phyloP scores from a whole-genome alignment of 1,140 invertebrate genomes.

The Sinella curviseta region DNA sequence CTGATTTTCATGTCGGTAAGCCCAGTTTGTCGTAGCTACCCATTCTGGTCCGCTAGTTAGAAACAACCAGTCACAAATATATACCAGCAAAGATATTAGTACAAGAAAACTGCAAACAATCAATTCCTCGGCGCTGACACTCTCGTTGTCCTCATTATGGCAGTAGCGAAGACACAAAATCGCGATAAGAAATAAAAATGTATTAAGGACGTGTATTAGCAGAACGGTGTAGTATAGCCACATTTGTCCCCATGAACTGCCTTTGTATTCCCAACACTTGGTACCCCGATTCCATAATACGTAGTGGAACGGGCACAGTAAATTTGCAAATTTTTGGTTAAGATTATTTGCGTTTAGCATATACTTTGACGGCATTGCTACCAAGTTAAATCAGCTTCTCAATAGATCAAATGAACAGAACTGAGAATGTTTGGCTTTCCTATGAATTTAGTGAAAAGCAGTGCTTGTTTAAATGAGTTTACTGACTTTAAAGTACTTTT shows the following conservation, averaged over 20 bases:
- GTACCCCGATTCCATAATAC: background rate
- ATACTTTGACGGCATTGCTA: too few relatives aligned
- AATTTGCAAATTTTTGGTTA: background rate
- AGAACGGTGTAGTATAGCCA: background rate
- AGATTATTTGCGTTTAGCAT: too few relatives aligned
- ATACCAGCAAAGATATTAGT: background rate
- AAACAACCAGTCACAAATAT: background rate
- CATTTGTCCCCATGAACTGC: background rate
- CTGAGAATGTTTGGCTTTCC: too few relatives aligned
- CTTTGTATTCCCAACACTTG: background rate
- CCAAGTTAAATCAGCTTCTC: too few relatives aligned
- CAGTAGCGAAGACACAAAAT: background rate
- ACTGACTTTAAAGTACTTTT: too few relatives aligned
- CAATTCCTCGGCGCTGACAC: background rate
- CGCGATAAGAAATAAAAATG: background rate
- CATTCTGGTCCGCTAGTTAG: background rate
- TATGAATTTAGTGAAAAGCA: too few relatives aligned
- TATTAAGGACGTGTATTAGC: background rate
- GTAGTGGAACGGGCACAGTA: background rate
- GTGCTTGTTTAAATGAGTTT: too few relatives aligned
- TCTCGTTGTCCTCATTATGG: background rate
- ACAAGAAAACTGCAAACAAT: background rate
- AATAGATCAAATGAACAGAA: too few relatives aligned
- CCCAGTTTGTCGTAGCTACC: background rate
- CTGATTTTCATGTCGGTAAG: too few relatives aligned